Percentiles rank a stretch among this genome's conserved stretches.
phyloP scores from a whole-genome alignment of 1,140 invertebrate genomes.

The Cotesia typhae region DNA sequence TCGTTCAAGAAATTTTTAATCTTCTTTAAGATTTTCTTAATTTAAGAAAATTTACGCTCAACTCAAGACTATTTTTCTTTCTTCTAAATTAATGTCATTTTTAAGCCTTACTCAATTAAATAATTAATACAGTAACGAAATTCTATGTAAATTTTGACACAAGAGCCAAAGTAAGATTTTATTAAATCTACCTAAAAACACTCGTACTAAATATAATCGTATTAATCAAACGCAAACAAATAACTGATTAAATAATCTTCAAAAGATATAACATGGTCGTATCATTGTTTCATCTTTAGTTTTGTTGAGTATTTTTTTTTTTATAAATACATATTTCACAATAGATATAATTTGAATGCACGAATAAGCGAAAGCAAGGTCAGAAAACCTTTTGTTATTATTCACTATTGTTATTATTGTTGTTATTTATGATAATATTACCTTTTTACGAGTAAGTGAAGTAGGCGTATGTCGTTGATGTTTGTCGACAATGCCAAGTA shows the following conservation, averaged over 20 bases:
- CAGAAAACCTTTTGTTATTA: constrained; percentile 9
- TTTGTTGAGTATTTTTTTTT: constrained; percentile 8
- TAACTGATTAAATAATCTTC: neutral
- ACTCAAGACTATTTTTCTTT: no score
- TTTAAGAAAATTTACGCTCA: no score
- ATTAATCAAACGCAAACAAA: neutral
- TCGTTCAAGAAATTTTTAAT: no score
- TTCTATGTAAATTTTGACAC: no score
- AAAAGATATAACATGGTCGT: constrained; percentile 10
- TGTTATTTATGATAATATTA: constrained; percentile 41
- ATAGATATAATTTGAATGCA: constrained; percentile 22
- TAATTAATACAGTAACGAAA: no score
- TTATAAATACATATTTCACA: neutral
- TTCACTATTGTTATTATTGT: neutral
- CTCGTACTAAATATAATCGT: no score
- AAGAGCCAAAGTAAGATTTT: no score
- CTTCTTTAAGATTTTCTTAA: no score
- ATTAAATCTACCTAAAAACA: neutral
- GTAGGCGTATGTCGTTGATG: constrained; percentile 68
- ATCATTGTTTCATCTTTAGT: constrained; percentile 19
- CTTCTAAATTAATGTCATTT: no score
- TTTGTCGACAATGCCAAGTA: constrained; percentile 81
- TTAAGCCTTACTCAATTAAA: no score
- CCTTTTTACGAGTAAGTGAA: constrained; percentile 71
- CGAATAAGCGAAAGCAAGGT: constrained; percentile 14